phyloP scores from a whole-genome alignment of 2,888 invertebrate species.

The Noctua fimbriata region DNA sequence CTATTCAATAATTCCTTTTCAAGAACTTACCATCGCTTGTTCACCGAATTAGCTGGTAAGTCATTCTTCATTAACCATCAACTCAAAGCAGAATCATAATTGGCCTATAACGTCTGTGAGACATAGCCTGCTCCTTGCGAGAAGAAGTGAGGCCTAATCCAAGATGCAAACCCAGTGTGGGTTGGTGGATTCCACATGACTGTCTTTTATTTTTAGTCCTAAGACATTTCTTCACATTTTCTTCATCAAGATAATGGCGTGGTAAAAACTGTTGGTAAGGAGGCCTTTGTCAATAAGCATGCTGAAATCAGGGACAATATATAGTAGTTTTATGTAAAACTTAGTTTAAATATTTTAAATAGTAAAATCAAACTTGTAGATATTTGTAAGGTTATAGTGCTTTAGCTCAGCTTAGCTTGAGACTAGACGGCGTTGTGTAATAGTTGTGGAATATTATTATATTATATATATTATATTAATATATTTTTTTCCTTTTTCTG shows the following conservation, averaged over 20 bases:
- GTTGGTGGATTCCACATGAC: background rate
- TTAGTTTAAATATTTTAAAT: no score
- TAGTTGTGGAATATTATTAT: no score
- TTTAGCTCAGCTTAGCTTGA: no score
- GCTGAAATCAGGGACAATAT: no score
- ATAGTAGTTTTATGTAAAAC: no score
- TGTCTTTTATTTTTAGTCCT: background rate
- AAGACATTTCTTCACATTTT: background rate
- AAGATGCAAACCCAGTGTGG: background rate
- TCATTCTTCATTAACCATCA: background rate
- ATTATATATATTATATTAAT: no score
- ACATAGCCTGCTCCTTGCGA: background rate
- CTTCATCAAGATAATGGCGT: background rate
- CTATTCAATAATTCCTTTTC: slow-evolving; percentile 91
- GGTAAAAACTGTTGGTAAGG: background rate
- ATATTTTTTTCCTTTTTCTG: no score
- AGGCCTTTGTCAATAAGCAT: no score
- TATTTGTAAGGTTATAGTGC: no score
- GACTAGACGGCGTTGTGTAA: no score
- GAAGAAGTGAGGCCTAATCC: background rate
- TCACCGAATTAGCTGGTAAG: slow-evolving; percentile 92
- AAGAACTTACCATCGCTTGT: slow-evolving; percentile 91
- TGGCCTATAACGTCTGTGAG: background rate
- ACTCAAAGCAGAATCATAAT: background rate
- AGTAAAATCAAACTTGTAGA: no score